Evolutionary conservation across 2,113 vertebrate genomes (phyloP), one percentile per base, ranked within the genome.

Genomic region (Brevimyrus niger): DNA sequence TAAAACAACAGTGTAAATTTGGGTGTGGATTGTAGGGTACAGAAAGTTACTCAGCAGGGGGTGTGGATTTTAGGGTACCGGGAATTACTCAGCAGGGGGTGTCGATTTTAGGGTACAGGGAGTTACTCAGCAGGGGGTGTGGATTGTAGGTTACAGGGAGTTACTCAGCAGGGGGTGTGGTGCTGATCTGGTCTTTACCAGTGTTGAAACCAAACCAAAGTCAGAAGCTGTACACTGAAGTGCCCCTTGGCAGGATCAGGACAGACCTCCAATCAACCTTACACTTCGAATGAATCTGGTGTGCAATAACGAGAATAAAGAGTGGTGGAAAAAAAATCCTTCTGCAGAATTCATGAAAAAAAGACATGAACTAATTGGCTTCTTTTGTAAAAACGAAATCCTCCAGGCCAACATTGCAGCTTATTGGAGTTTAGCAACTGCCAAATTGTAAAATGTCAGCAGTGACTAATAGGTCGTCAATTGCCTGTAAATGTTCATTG

Each of bases 401-500:
- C 85, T 87, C 47, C n/a, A 38, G 47, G 85, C 85, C 85, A 53
- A 38, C 50, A 87, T 87, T 38, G 85, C 15, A 87, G 27, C 15
- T 87, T 53, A 35, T 87, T 87, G 85, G 85, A 87, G 19, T 87
- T 87, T 53, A 87, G n/a, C 31, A 15, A 87, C 48, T 50, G 27
- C 50, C 50, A 53, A 87, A 87, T 38, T 87, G 85, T 53, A 53
- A 87, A 87, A 87, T 55, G 47, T 87, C 85, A 87, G 85, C n/a
- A 53, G 4, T 87, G 50, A 38, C 50, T 53, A 87, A 87, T 87
- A 87, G 31, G 38, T 84, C 23, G 21, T 87, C 48, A 87, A 53
- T 51, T 87, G 85, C 48, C 47, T 55, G 21, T 84, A 87, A 47
- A 53, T 38, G 85, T 53, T 87, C 23, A 50, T 51, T 53, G 85